Base-by-base conservation (phyloP, 2,888 invertebrate species). In the Scaptodrosophila latifasciaeformis region DNA sequence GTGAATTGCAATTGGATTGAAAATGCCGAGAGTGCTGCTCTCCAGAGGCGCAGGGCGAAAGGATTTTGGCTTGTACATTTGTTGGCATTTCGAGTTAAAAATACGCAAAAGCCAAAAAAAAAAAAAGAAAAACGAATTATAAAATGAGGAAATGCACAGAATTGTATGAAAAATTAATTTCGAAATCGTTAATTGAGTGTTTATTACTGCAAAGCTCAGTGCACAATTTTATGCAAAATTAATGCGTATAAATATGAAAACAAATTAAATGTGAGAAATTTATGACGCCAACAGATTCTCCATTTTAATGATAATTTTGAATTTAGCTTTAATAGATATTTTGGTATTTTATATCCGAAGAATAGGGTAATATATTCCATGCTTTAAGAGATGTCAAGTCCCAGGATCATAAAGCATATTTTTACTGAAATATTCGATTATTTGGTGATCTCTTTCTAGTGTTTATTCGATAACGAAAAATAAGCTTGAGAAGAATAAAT, bases 171-270 rank as follows among this genome's bases (percentile, higher is more conserved):
- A 83, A 82, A 81, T 81, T 81, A 77, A 81, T 84, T 83, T 77
- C 69, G 53, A 80, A 80, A 80, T 79, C 75, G 80, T 83, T 83
- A 83, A 83, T 83, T 82, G 83, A 83, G 84, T 83, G 83, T 83
- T 83, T 83, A 83, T 83, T 81, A 78, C 77, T 63, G 72, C 70
- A 69, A 70, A 63, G 62, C 60, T 65, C 66, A 69, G 21, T 58
- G 58, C 65, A 61, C 65, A 43, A 54, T 54, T 43, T 42, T 62
- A 48, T 54, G 50, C 55, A 46, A 45, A 29, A 15, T 35, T 65
- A 69, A 54, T 27, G 49, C 58, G 64, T 58, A 62, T 65, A 67
- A 70, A 70, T 67, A 67, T 54, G 66, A 65, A 59, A 57, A 63
- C 57, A 53, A 63, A 67, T 67, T 67, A 67, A 67, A 67, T 70